phyloP scores from a whole-genome alignment of 2,113 vertebrate genomes.

The Rhadina sibilatrix region DNA sequence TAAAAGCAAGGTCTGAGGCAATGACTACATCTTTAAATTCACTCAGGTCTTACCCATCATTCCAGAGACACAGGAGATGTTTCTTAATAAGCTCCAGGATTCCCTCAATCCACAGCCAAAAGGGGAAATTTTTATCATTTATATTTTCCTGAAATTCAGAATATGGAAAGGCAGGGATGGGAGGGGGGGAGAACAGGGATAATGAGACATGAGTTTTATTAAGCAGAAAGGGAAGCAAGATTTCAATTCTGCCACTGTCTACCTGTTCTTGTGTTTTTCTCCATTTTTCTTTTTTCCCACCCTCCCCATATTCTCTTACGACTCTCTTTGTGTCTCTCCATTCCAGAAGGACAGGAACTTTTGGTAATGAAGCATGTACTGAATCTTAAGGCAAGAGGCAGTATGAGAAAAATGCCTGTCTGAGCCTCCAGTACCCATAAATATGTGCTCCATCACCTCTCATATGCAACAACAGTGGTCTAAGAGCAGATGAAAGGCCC shows the following conservation, averaged over 20 bases:
- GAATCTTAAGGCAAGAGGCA: neutral
- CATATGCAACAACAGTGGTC: neutral
- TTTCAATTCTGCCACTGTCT: neutral
- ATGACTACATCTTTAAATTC: neutral
- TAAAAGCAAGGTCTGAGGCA: neutral
- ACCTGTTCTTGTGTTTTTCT: neutral
- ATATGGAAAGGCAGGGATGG: neutral
- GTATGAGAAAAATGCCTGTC: neutral
- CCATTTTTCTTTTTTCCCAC: neutral
- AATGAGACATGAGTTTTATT: neutral
- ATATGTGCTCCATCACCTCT: neutral
- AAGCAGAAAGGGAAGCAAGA: neutral
- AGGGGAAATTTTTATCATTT: conserved; percentile 86
- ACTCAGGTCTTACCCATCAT: conserved; percentile 87
- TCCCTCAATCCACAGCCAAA: conserved; percentile 97
- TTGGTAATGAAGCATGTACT: neutral
- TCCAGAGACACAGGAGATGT: conserved; percentile 91
- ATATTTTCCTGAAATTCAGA: conserved; percentile 83
- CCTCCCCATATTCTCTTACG: fast-evolving
- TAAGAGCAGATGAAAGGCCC: neutral
- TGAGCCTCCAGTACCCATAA: neutral
- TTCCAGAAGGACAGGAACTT: neutral
- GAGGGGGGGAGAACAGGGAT: neutral
- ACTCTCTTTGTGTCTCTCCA: neutral
- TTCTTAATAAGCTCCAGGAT: conserved; percentile 96